Base-by-base conservation (phyloP, 2,888 invertebrate genomes). In the Chymomyza procnemis region DNA sequence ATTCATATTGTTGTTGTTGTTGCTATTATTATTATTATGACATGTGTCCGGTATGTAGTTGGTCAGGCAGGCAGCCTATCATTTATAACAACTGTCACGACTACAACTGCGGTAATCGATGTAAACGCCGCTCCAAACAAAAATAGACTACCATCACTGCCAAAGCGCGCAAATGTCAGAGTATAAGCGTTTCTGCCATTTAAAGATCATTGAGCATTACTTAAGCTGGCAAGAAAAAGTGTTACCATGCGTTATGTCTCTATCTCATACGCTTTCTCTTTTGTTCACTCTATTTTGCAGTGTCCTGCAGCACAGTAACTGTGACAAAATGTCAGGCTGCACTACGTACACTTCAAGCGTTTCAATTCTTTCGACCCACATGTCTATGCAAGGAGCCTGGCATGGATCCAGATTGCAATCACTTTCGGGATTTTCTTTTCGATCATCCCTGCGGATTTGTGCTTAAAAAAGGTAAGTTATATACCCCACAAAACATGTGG, bases 241-340 rank as follows among this genome's bases (percentile, higher is more conserved):
- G 18, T n/a, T 16, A 4, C 16, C 48, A 21, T 12, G 18, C 21
- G 18, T 14, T 9, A 54, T 50, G 9, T 54, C 34, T 41, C 34
- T 50, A 19, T 54, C 34, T 41, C 34, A 41, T 41, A 12, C 34
- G 3, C 2, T 41, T 41, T 21, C 55, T n/a, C 50, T 26, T 41
- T 48, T 30, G 9, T 41, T 41, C 6, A 41, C n/a, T 73, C 68
- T 60, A 66, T 65, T 66, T 92, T 93, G 64, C 94, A 97, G 97
- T 97, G 91, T 96, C 97, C 85, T 97, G 97, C 91, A 97, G 97
- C 80, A 97, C 97, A 74, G 96, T 96, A 88, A 97, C 97, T 69
- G 97, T 97, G 90, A 96, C 96, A 81, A 97, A 97, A 92, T 97
- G 97, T 92, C 96, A 97, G 92, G 97, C 97, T 64, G 97, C 97